These are phyloP conservation scores for Malurus alboscapulatus DNA, from an alignment of 2,113 vertebrate species.

Conservation along the genomic window DNA sequence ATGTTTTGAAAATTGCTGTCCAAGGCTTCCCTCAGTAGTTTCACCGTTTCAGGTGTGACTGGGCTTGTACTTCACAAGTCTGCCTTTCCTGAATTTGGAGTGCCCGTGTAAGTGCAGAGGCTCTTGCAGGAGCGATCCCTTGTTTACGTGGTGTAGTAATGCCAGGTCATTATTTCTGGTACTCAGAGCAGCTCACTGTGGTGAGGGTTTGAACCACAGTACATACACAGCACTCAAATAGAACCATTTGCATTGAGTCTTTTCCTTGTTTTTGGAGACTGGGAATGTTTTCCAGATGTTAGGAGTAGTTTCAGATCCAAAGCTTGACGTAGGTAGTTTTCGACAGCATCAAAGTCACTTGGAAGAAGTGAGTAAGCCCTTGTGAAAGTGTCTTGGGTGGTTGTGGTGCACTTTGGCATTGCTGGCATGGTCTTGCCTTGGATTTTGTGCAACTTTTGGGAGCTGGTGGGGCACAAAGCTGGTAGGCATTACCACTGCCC, in stretches of 20 bases:
- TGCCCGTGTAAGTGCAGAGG: rapidly evolving
- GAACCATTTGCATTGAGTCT: rapidly evolving
- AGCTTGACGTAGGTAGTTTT: neutral
- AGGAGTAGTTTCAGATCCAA: neutral
- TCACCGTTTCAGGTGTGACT: neutral
- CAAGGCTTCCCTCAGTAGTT: neutral
- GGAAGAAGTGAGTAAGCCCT: neutral
- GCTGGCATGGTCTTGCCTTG: neutral
- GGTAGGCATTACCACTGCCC: neutral
- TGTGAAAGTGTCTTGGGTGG: rapidly evolving
- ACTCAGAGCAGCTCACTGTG: neutral
- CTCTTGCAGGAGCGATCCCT: neutral
- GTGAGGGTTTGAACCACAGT: neutral
- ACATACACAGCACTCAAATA: rapidly evolving
- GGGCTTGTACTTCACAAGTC: neutral
- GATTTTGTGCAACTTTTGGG: neutral
- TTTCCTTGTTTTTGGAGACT: neutral
- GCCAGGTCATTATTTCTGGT: neutral
- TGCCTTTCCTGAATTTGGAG: neutral
- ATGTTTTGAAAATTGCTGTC: neutral
- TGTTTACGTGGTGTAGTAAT: neutral
- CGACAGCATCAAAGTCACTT: neutral
- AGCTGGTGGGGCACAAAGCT: neutral
- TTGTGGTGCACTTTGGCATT: neutral
- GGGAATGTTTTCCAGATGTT: neutral